These are phyloP conservation scores for Blastobasis lacticolella DNA, from an alignment of 2,888 invertebrate genomes.

Conservation along the genomic window DNA sequence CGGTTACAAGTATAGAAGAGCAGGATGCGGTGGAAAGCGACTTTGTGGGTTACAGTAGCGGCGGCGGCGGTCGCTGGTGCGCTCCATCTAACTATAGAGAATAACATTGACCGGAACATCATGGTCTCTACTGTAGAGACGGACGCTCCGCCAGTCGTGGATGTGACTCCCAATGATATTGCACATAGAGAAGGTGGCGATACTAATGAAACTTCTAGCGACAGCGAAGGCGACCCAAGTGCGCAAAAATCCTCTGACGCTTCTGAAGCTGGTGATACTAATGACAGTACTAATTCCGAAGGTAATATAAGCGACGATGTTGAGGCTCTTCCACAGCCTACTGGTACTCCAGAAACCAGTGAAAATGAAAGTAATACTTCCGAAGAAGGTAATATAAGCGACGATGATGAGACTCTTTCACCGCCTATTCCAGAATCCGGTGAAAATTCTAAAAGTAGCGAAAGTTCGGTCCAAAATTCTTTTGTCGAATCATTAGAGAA, in stretches of 20 bases:
- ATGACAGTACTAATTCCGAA: neutral
- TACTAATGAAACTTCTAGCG: neutral
- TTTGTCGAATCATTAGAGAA: no score
- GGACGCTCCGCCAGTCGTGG: no score
- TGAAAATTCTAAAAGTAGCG: no score
- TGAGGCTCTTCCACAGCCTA: neutral
- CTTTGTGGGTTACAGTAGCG: constrained; percentile 17
- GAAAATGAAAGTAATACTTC: neutral
- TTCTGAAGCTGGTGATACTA: neutral
- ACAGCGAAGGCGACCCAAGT: neutral
- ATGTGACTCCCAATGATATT: no score
- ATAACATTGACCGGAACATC: neutral
- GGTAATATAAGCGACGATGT: no score
- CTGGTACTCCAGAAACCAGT: neutral
- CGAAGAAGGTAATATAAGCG: no score
- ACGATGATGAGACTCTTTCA: no score
- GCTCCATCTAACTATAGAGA: neutral
- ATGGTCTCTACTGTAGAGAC: no score
- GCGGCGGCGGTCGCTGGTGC: constrained; percentile 13
- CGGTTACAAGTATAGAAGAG: neutral
- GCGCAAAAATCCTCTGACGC: neutral
- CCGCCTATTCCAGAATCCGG: no score
- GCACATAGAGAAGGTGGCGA: neutral
- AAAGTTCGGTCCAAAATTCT: no score
- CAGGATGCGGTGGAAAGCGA: constrained; percentile 26